Evolutionary conservation across 2,113 vertebrate genomes (phyloP).

Genomic region (Platanista minor): DNA sequence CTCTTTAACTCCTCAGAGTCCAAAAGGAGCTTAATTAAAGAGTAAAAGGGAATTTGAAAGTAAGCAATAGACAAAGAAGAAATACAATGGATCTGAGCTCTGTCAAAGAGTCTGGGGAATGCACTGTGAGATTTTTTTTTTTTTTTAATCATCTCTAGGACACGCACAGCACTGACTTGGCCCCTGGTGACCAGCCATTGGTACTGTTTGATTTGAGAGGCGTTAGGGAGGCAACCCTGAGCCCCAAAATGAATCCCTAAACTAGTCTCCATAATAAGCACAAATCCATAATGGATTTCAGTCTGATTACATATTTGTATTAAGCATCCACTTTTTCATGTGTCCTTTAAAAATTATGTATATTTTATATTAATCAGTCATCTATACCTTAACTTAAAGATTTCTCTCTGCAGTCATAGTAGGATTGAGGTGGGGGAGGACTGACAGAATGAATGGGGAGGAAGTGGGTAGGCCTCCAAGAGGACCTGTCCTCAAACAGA

Average conservation of each 20-base stretch:
- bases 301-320: neutral
- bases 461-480: neutral
- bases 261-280: neutral
- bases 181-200: neutral
- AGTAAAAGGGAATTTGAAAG: slow-evolving; percentile 58
- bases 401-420: neutral
- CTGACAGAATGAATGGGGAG: neutral
- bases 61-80: slow-evolving; percentile 39
- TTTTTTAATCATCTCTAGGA: neutral
- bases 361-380: neutral
- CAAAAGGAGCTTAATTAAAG: slow-evolving; percentile 62
- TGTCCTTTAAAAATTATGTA: neutral
- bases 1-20: slow-evolving; percentile 40
- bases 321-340: neutral
- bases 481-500: neutral
- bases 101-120: neutral
- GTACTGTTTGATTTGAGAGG: neutral
- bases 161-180: neutral
- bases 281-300: neutral
- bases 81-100: neutral
- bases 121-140: neutral
- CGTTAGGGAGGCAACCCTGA: neutral
- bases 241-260: neutral
- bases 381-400: neutral
- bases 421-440: neutral